Conservation (phyloP, 2,797 vertebrate genomes). For the Pteropus rufus region DNA sequence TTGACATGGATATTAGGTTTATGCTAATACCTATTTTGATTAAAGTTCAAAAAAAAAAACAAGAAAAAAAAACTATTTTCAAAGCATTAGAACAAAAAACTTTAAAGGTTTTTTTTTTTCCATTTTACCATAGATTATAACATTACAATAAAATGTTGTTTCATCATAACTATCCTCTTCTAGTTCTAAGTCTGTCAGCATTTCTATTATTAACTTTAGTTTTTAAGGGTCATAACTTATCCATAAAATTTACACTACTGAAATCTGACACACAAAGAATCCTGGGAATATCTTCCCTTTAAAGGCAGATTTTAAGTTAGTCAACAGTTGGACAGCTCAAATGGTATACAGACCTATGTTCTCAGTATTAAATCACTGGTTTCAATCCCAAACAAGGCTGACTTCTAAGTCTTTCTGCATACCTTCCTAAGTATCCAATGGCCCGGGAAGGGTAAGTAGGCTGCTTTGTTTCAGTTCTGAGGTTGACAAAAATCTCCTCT, state of each 20-base stretch:
- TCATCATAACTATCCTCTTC: background rate
- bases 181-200: background rate
- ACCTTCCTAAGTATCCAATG: background rate
- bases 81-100: background rate
- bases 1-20: background rate
- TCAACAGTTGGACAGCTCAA: background rate
- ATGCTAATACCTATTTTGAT: background rate
- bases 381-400: background rate
- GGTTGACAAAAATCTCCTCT: background rate
- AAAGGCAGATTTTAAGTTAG: slow-evolving; percentile 48
- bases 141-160: background rate
- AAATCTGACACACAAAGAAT: slow-evolving; percentile 26
- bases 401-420: background rate
- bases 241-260: slow-evolving; percentile 28
- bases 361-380: background rate
- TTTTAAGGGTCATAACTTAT: slow-evolving; percentile 11
- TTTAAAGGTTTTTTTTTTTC: background rate
- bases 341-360: background rate
- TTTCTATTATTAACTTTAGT: slow-evolving; percentile 20
- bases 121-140: background rate
- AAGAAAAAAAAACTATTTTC: slow-evolving; percentile 50
- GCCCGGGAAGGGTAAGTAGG: background rate
- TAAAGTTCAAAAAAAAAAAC: slow-evolving; percentile 22
- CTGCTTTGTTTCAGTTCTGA: background rate
- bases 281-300: slow-evolving; percentile 12